A percentile compares a stretch with the other conserved stretches of the same genome.
Evolutionary conservation across 2,888 invertebrate species (phyloP).

Genomic region (Oithona nana): DNA sequence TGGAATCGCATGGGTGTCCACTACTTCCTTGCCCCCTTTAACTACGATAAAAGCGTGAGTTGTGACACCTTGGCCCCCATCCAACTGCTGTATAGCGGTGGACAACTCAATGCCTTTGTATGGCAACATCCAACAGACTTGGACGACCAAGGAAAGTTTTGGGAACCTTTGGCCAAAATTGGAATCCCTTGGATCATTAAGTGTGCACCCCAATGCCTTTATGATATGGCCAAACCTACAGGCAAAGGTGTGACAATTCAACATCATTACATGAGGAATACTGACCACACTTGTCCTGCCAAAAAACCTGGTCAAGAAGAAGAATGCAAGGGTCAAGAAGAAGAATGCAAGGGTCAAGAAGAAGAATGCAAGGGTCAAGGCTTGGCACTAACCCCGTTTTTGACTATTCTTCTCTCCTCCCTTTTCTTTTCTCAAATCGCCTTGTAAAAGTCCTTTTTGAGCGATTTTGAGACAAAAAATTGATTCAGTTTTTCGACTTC

Average conservation of each 20-base stretch:
- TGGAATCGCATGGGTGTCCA: slow-evolving; percentile 1
- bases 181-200: not conserved
- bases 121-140: slow-evolving; percentile 9
- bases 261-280: slow-evolving; percentile 9
- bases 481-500: too few species aligned
- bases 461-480: too few species aligned
- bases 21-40: slow-evolving; percentile 8
- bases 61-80: not conserved
- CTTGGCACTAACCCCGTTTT: too few species aligned
- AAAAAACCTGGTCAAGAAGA: too few species aligned
- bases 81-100: not conserved
- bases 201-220: slow-evolving; percentile 2
- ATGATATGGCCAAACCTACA: not conserved
- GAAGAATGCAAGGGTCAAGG: too few species aligned
- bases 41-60: not conserved
- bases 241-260: slow-evolving; percentile 2
- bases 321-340: too few species aligned
- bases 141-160: not conserved
- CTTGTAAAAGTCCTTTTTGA: too few species aligned
- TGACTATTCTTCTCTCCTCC: too few species aligned
- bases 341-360: too few species aligned
- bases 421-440: too few species aligned
- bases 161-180: not conserved
- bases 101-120: slow-evolving; percentile 7
- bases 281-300: too few species aligned